These are phyloP conservation scores for Meiosimyza platycephala DNA, from an alignment of 2,888 invertebrate species.

Conservation along the genomic window DNA sequence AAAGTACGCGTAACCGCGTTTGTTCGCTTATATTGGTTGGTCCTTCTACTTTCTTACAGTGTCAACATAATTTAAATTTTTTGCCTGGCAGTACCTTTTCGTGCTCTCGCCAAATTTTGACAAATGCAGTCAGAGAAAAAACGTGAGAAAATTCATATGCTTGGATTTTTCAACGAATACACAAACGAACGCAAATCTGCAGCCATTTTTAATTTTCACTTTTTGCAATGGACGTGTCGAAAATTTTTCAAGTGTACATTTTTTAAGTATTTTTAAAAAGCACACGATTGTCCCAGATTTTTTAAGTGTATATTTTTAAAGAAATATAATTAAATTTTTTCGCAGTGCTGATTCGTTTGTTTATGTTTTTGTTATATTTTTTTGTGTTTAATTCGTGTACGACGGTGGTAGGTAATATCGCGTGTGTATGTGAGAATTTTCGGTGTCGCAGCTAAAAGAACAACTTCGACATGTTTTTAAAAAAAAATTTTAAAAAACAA, in stretches of 20 bases:
- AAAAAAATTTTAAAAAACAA: too few species aligned
- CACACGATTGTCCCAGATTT: constrained; percentile 42
- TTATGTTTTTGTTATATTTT: constrained; percentile 27
- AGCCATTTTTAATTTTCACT: constrained; percentile 33
- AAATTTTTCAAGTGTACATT: constrained; percentile 49
- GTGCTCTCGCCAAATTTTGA: neutral
- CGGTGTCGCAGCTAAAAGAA: too few species aligned
- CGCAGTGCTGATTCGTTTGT: constrained; percentile 42
- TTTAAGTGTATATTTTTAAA: constrained; percentile 47
- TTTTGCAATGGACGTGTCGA: constrained; percentile 40
- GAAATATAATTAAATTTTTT: constrained; percentile 36
- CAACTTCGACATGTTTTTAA: too few species aligned
- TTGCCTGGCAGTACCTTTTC: constrained; percentile 34
- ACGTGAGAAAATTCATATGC: constrained; percentile 17
- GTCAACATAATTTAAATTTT: constrained; percentile 1
- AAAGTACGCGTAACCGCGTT: too few species aligned
- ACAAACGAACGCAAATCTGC: constrained; percentile 15
- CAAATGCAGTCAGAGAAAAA: constrained; percentile 47
- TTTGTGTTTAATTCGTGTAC: neutral
- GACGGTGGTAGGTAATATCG: neutral
- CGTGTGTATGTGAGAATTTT: neutral
- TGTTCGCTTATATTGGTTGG: neutral
- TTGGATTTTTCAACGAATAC: constrained; percentile 28
- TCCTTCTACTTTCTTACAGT: constrained; percentile 22
- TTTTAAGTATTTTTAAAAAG: constrained; percentile 33